Base-by-base conservation (phyloP, 2,797 vertebrate genomes). In the Chanos chanos region DNA sequence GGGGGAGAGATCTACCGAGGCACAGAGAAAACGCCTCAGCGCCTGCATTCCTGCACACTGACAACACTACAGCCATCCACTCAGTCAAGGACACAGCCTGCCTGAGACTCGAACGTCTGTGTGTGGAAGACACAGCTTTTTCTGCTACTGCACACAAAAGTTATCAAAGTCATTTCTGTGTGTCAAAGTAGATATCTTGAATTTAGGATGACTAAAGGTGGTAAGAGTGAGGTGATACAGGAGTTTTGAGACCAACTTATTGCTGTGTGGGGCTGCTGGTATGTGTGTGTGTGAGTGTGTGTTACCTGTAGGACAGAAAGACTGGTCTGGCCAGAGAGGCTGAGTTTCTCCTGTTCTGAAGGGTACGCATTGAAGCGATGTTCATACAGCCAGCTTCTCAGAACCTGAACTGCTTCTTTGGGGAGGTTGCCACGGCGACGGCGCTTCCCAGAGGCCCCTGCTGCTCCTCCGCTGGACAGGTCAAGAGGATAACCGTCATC, bases 281-380 rank as follows among this genome's bases (percentile, higher is more conserved):
- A 7, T 18, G 24, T 3, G 3, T 0, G 1, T 1, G n/a, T n/a
- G n/a, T n/a, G n/a, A n/a, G n/a, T 18, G 24, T 3, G 3, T 0
- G 1, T 1, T 54, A 98, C 95, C 94, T 99, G 97, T 48, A 97
- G 89, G 74, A 95, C 91, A 0, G 96, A 95, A 61, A 99, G 92
- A 71, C 87, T 91, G 62, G 97, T 97, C 79, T 94, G 92, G 13
- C 84, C 88, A 0, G 94, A 94, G 63, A 99, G 87, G 60, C 90
- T 92, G 60, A 92, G 89, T 57, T 99, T 99, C 88, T 99, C 97
- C 76, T 94, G 92, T 77, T 99, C 97, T 0, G 95, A 95, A 0
- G 96, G 97, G 74, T 97, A 99, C 19, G 97, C 95, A 0, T 98
- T 97, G 84, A 94, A 95, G 61, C 95, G 92, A 64, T 99, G 94